These are phyloP conservation scores for Bradypodion ventrale DNA, from an alignment of 2,797 vertebrate genomes.

Conservation along the genomic window DNA sequence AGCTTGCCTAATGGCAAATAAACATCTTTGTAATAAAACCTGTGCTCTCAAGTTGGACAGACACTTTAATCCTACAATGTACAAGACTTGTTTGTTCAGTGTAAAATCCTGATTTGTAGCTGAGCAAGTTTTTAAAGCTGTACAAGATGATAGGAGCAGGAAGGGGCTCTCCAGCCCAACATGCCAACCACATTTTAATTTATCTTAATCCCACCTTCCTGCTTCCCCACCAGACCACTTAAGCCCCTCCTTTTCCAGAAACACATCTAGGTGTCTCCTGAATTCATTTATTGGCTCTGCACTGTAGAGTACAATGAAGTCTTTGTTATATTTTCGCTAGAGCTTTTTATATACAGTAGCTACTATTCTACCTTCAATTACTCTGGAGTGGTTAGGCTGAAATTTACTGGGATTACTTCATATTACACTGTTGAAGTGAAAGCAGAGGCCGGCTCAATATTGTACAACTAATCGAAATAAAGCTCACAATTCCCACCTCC, in stretches of 20 bases:
- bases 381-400: conserved; percentile 23
- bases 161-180: conserved; percentile 46
- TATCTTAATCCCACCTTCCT: conserved; percentile 73
- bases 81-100: conserved; percentile 18
- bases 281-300: conserved; percentile 73
- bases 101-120: conserved; percentile 46
- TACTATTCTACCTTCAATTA: conserved; percentile 52
- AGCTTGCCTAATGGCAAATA: not conserved
- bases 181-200: conserved; percentile 71
- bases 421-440: conserved; percentile 19
- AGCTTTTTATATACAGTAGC: conserved; percentile 56
- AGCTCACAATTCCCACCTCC: not conserved
- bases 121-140: conserved; percentile 46
- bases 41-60: not conserved
- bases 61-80: conserved; percentile 31
- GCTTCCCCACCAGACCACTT: conserved; percentile 66
- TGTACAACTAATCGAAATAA: conserved; percentile 50
- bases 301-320: conserved; percentile 67
- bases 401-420: conserved; percentile 32
- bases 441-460: conserved; percentile 28
- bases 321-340: conserved; percentile 71
- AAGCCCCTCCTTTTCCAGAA: conserved; percentile 66
- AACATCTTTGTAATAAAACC: not conserved
- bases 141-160: conserved; percentile 49
- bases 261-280: conserved; percentile 79